A percentile compares a stretch with the other conserved stretches of the same genome.
These are phyloP conservation scores for Lepidocolaptes lacrymiger DNA, from an alignment of 2,797 vertebrate species.

Conservation along the genomic window DNA sequence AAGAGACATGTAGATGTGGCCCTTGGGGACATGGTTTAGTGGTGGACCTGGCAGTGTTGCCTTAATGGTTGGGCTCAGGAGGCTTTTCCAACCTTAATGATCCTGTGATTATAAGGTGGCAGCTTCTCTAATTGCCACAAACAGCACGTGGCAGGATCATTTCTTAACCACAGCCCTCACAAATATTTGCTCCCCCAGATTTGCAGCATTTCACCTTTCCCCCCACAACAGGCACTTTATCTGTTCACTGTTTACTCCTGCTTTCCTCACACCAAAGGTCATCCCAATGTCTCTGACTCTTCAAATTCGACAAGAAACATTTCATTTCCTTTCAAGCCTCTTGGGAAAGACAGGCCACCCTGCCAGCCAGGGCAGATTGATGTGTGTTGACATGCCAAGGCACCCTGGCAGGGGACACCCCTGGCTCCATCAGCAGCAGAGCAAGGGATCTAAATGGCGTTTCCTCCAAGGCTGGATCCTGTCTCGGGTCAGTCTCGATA, in stretches of 20 bases:
- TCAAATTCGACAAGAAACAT: background rate
- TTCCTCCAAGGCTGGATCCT: background rate
- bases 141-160: accelerated
- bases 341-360: background rate
- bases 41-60: background rate
- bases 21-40: background rate
- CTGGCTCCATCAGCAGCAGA: background rate
- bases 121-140: background rate
- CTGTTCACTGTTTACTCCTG: accelerated
- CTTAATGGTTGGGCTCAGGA: background rate
- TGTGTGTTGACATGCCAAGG: background rate
- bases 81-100: background rate
- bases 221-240: background rate
- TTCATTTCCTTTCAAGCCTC: background rate
- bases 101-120: background rate
- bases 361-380: background rate
- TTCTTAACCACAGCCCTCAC: background rate
- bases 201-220: background rate
- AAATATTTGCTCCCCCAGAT: background rate
- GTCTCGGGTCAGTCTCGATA: background rate
- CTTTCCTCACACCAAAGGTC: background rate
- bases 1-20: background rate
- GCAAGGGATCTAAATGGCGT: background rate
- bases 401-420: background rate
- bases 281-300: background rate